Conservation (phyloP, 2,797 vertebrate genomes). For the Lates japonicus region DNA sequence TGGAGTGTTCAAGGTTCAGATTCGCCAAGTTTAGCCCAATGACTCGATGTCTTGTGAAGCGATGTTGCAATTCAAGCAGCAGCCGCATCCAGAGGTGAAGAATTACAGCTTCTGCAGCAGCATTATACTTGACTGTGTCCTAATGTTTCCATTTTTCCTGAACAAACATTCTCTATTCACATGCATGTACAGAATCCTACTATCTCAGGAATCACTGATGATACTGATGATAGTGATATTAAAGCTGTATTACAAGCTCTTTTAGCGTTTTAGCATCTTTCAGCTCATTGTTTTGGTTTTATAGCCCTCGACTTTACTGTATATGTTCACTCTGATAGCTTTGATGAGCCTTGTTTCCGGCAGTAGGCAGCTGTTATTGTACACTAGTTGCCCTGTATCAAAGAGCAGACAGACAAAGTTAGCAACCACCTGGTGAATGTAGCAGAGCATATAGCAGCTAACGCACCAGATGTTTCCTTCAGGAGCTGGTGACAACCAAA, state of each 20-base stretch:
- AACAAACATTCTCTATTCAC: not conserved
- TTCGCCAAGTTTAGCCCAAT: constrained; percentile 27
- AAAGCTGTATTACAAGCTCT: not conserved
- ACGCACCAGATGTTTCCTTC: too few species aligned
- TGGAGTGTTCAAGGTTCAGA: constrained; percentile 13
- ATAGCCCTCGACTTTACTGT: rapidly evolving
- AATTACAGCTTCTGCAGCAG: constrained; percentile 4
- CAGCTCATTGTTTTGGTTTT: constrained; percentile 18
- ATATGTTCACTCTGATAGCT: not conserved
- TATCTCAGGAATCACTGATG: not conserved
- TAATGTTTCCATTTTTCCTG: not conserved
- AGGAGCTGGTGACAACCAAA: too few species aligned
- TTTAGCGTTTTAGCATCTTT: not conserved
- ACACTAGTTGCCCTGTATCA: not conserved
- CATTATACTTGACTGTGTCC: not conserved
- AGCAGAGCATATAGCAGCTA: too few species aligned
- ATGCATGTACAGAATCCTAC: not conserved
- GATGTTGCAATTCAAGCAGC: constrained; percentile 10
- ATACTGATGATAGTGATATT: not conserved
- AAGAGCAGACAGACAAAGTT: not conserved
- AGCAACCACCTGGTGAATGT: too few species aligned
- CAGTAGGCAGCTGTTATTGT: not conserved
- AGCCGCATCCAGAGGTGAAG: not conserved
- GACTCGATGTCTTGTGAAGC: constrained; percentile 19
- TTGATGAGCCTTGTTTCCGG: not conserved